Evolutionary conservation across 2,797 vertebrate genomes (phyloP).

Genomic region (Aulostomus chinensis): DNA sequence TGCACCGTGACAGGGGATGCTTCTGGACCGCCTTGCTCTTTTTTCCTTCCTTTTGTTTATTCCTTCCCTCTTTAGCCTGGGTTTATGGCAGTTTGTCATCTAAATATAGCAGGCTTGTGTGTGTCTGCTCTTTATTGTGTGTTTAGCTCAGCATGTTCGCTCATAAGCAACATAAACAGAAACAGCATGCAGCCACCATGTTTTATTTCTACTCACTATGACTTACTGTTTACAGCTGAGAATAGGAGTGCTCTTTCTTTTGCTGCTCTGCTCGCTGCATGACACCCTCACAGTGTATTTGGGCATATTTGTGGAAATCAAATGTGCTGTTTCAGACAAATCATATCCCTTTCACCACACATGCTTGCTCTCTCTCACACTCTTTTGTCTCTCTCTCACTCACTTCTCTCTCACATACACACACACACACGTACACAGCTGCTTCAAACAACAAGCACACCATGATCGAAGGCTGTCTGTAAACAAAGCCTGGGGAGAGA

Average conservation of each 20-base stretch:
- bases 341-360: constrained; percentile 7
- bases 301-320: constrained; percentile 41
- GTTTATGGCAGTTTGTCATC: constrained; percentile 66
- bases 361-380: no score
- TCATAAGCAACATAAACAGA: constrained; percentile 62
- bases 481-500: constrained; percentile 15
- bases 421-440: constrained; percentile 7
- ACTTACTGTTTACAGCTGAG: constrained; percentile 47
- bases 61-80: constrained; percentile 56
- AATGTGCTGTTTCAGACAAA: constrained; percentile 47
- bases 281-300: constrained; percentile 39
- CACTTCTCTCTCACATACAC: background rate
- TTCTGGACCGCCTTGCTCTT: constrained; percentile 64
- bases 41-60: constrained; percentile 55
- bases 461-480: constrained; percentile 7
- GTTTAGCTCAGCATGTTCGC: constrained; percentile 44
- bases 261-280: constrained; percentile 29
- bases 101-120: constrained; percentile 56
- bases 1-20: constrained; percentile 71
- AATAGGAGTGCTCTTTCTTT: constrained; percentile 17
- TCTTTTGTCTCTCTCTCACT: no score
- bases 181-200: constrained; percentile 44
- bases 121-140: constrained; percentile 28
- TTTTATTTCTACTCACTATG: constrained; percentile 40
- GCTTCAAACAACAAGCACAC: constrained; percentile 19